These are phyloP conservation scores for Grammomys surdaster DNA, from an alignment of 2,113 vertebrate species.

Conservation along the genomic window DNA sequence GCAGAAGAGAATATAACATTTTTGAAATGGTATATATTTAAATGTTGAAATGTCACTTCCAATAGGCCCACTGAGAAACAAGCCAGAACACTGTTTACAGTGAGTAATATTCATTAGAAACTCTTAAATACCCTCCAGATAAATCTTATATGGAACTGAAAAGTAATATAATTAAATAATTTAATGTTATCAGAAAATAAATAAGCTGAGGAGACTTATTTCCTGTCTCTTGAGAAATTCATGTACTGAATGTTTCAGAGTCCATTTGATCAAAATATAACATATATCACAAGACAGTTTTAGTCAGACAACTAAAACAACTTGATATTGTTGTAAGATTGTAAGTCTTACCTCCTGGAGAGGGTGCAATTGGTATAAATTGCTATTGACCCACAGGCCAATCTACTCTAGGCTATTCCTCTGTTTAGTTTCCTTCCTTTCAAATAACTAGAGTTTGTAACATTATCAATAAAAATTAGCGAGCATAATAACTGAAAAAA, in stretches of 20 bases:
- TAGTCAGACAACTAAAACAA: neutral
- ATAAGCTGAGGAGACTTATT: neutral
- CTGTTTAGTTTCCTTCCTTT: neutral
- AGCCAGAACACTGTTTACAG: conserved; percentile 17
- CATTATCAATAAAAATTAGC: neutral
- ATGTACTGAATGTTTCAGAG: conserved; percentile 2
- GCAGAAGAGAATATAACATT: conserved; percentile 31
- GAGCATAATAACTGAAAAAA: neutral
- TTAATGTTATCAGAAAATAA: conserved; percentile 53
- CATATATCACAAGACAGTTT: neutral
- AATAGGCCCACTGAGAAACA: conserved; percentile 50
- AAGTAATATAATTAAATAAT: conserved; percentile 49
- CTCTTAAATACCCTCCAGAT: conserved; percentile 21
- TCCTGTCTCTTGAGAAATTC: conserved; percentile 23
- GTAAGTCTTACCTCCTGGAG: neutral
- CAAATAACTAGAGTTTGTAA: neutral
- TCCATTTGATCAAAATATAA: conserved; percentile 1
- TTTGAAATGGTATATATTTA: conserved; percentile 52
- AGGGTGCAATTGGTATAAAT: neutral
- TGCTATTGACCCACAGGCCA: neutral
- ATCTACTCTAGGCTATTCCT: neutral
- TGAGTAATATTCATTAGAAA: neutral
- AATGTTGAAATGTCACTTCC: conserved; percentile 45
- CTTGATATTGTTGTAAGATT: neutral
- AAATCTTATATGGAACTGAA: conserved; percentile 20